Evolutionary conservation across 2,113 vertebrate species (phyloP).

Genomic region (Galbula dea): DNA sequence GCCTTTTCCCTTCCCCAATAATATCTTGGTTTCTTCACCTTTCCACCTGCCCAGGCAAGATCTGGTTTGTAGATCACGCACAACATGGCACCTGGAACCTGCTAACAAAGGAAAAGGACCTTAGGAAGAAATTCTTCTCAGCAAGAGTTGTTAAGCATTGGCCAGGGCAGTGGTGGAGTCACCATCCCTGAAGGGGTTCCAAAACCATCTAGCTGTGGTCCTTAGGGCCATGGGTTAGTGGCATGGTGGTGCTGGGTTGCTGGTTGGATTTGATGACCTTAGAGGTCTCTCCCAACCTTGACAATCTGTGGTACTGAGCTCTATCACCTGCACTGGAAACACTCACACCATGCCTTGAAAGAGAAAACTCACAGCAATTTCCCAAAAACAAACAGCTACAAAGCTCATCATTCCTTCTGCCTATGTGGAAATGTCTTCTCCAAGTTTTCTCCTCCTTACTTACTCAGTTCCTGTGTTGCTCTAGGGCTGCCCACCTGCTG

Average conservation of each 20-base stretch:
- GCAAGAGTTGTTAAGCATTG: too few relatives aligned
- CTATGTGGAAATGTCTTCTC: not conserved
- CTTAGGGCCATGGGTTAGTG: too few relatives aligned
- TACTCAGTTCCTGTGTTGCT: not conserved
- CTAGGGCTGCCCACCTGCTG: too few relatives aligned
- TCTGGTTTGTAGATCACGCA: not conserved
- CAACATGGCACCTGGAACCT: not conserved
- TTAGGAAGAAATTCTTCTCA: too few relatives aligned
- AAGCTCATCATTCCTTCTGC: not conserved
- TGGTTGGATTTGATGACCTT: too few relatives aligned
- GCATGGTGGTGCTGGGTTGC: too few relatives aligned
- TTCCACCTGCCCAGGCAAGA: not conserved
- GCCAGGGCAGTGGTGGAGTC: too few relatives aligned
- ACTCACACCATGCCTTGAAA: not conserved
- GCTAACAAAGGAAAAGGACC: not conserved
- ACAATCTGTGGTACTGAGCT: too few relatives aligned
- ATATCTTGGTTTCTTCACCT: not conserved
- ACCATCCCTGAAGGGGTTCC: too few relatives aligned
- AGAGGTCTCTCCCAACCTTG: too few relatives aligned
- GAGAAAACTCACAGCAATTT: not conserved
- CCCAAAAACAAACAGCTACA: not conserved
- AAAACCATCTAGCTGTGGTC: too few relatives aligned
- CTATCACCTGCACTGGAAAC: not conserved
- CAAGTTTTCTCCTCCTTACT: not conserved
- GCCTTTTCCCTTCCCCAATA: not conserved